A percentile compares a stretch with the other conserved stretches of the same genome.
These are phyloP conservation scores for Zosterops borbonicus DNA, from an alignment of 2,113 vertebrate genomes.

Conservation along the genomic window DNA sequence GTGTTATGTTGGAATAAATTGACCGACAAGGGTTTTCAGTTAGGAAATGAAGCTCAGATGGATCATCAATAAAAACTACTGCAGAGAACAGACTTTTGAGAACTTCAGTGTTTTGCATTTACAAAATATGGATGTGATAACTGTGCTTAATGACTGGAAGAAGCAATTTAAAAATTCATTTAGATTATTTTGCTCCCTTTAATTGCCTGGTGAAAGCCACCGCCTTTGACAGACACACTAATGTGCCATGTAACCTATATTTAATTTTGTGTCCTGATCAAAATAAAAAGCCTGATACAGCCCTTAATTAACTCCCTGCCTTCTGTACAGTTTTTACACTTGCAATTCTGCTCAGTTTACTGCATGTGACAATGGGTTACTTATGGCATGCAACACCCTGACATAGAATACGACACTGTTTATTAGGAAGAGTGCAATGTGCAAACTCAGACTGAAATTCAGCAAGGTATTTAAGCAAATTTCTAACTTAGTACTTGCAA, in stretches of 20 bases:
- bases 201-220: conserved; percentile 67
- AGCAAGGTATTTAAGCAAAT: background rate
- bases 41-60: conserved; percentile 78
- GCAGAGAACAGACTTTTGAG: conserved; percentile 61
- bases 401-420: background rate
- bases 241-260: conserved; percentile 66
- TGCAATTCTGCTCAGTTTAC: conserved; percentile 10
- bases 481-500: conserved; percentile 13
- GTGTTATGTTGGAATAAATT: conserved; percentile 81
- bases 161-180: conserved; percentile 74
- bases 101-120: conserved; percentile 67
- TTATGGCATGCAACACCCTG: background rate
- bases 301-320: conserved; percentile 37
- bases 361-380: background rate
- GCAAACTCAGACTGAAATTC: background rate
- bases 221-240: conserved; percentile 64
- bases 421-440: background rate
- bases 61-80: conserved; percentile 77
- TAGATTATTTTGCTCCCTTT: conserved; percentile 70
- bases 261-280: conserved; percentile 60
- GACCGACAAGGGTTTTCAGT: conserved; percentile 78
- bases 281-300: conserved; percentile 8
- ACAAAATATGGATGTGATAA: conserved; percentile 66
- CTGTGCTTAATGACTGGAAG: conserved; percentile 74
- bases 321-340: background rate